Evolutionary conservation across 2,797 vertebrate species (phyloP), one percentile per base, ranked within the genome.

Genomic region (Cyclura pinguis): DNA sequence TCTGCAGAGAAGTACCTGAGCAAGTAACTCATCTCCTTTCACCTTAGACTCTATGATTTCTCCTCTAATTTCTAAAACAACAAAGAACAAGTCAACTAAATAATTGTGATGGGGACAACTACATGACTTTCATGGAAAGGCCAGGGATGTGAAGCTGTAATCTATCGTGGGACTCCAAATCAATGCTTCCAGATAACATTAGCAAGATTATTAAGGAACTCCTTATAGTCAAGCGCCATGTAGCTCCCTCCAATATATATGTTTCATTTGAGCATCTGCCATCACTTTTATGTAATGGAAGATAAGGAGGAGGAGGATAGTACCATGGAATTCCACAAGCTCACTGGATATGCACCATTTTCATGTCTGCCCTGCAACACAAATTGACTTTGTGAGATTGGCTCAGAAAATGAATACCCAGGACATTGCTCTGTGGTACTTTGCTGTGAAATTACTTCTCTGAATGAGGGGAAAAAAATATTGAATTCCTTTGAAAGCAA

Each of bases 401-500:
- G 88, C 93, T 97, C 50, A 12, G 96, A 96, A 97, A 97, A 97
- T 95, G 95, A 97, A 97, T 96, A 96, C 93, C 92, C 89, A 94
- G 93, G 96, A 97, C 96, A 93, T 95, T 94, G 93, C 95, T 97
- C 94, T 94, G 92, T 96, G 94, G 96, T 97, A 93, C 95, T 97
- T 96, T 96, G 93, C 95, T 96, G 95, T 96, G 96, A 97, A 97
- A 97, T 97, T 97, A 97, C 97, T 97, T 97, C 95, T 91, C 94
- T 97, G 96, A 97, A 97, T 96, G 96, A 97, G 80, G 89, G 8
- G 64, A n/a, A 18, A 13, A 18, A 97, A 97, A 97, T 97, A 97
- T 94, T 97, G 97, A 97, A 97, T 97, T 97, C 94, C 94, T 97
- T 97, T 97, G 96, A 97, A 97, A 97, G 94, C 89, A 95, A 97